A percentile compares a stretch with the other conserved stretches of the same genome.
Evolutionary conservation across 2,113 vertebrate genomes (phyloP).

Genomic region (Ictalurus punctatus): DNA sequence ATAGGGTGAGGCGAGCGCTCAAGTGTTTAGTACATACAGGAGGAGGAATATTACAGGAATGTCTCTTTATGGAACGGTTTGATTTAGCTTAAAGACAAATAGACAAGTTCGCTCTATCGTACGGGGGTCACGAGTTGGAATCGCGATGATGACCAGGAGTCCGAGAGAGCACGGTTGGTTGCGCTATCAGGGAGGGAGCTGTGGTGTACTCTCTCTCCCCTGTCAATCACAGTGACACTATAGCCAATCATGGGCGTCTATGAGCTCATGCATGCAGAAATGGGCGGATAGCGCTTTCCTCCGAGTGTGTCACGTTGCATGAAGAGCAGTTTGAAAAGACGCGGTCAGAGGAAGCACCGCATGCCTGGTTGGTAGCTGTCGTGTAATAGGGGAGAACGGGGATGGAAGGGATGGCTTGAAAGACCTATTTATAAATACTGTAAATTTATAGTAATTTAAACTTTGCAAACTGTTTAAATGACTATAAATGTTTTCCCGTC

Average conservation of each 20-base stretch:
- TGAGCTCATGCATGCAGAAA: background rate
- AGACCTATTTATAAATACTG: too few relatives aligned
- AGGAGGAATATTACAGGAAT: constrained; percentile 18
- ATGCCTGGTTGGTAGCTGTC: background rate
- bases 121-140: background rate
- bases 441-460: too few relatives aligned
- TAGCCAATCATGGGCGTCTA: background rate
- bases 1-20: constrained; percentile 21
- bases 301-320: background rate
- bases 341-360: too few relatives aligned
- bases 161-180: background rate
- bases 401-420: background rate
- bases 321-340: background rate
- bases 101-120: background rate
- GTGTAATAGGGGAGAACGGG: background rate
- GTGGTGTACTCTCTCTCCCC: background rate
- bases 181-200: background rate
- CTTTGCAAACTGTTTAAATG: too few relatives aligned
- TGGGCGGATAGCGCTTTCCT: background rate
- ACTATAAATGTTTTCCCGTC: background rate
- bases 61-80: constrained; percentile 17
- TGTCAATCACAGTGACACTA: background rate
- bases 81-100: background rate
- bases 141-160: background rate
- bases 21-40: constrained; percentile 27